Evolutionary conservation across 2,797 vertebrate genomes (phyloP), one percentile per base, ranked within the genome.

Genomic region (Crenuchus spilurus): DNA sequence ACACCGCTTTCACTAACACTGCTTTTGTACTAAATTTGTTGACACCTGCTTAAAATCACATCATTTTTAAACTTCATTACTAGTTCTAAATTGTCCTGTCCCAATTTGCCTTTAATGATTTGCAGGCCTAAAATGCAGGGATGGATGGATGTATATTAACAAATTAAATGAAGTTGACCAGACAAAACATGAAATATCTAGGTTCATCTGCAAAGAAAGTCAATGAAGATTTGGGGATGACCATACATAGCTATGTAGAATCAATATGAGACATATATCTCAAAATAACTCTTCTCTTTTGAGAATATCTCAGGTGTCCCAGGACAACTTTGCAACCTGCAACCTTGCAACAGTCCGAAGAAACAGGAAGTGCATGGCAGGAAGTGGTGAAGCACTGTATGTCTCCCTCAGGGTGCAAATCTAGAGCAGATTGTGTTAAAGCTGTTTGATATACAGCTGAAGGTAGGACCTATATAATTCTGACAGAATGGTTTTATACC

Each of bases 311-410:
- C 57, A n/a, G n/a, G n/a, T 22, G 39, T 71, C 67, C 69, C 62
- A 61, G 68, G 54, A 72, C 67, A 20, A 28, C 1, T 37, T 11
- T 49, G 18, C 57, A 28, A 76, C 54, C 73, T 80, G 26, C 44
- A 66, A 41, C 77, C 49, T 26, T 51, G 6, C 30, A 63, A 22
- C 67, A 62, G 68, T 73, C 31, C 46, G 28, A 68, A 44, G 55
- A 66, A 61, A 71, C 82, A 81, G 81, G 78, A 84, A 80, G 39
- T 74, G 33, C 57, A 42, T 39, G 57, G 30, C 83, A 70, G 83
- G 83, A 84, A 81, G 85, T 84, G 85, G 81, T 79, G 24, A 72
- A 60, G 68, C 46, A 24, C 68, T 71, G 55, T 58, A 39, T 49
- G 62, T 37, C 64, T 75, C 74, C 46, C 14, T 46, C 66, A 67